Evolutionary conservation across 1,140 invertebrate species (phyloP).

Genomic region (Macrobrachium rosenbergii): DNA sequence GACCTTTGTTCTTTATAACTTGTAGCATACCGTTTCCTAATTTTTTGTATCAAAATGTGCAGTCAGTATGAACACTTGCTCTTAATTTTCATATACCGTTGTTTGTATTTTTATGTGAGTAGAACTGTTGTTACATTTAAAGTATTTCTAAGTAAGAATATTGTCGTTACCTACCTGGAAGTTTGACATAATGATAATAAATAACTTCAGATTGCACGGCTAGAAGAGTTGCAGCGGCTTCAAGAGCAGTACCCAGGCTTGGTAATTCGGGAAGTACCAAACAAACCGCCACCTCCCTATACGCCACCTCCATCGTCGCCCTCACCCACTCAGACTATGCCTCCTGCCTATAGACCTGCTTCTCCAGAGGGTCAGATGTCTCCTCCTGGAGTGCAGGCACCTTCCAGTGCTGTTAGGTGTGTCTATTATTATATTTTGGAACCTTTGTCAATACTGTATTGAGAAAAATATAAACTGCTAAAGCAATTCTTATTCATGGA

Average conservation of each 20-base stretch:
- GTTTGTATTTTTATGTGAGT: too few relatives aligned
- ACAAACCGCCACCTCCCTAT: constrained; percentile 81
- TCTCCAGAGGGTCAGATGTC: neutral
- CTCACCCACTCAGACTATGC: constrained; percentile 18
- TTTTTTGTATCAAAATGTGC: too few relatives aligned
- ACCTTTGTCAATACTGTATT: neutral
- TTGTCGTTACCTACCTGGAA: neutral
- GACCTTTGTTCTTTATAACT: too few relatives aligned
- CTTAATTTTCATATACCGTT: too few relatives aligned
- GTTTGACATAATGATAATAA: neutral
- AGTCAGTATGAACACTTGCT: too few relatives aligned
- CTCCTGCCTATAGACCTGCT: constrained; percentile 38
- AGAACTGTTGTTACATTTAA: too few relatives aligned
- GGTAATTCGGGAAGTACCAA: constrained; percentile 78
- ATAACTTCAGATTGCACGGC: constrained; percentile 73
- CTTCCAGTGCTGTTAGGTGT: constrained; percentile 32
- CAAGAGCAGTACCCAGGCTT: constrained; percentile 72
- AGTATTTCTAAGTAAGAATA: neutral
- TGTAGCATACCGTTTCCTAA: too few relatives aligned
- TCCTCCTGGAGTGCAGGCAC: neutral
- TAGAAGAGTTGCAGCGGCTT: constrained; percentile 74
- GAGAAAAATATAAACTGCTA: neutral
- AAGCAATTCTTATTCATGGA: neutral
- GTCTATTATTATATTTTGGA: neutral
- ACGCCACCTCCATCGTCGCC: constrained; percentile 72